These are phyloP conservation scores for Paraescarpia echinospica DNA, from an alignment of 1,140 invertebrate species.

Conservation along the genomic window DNA sequence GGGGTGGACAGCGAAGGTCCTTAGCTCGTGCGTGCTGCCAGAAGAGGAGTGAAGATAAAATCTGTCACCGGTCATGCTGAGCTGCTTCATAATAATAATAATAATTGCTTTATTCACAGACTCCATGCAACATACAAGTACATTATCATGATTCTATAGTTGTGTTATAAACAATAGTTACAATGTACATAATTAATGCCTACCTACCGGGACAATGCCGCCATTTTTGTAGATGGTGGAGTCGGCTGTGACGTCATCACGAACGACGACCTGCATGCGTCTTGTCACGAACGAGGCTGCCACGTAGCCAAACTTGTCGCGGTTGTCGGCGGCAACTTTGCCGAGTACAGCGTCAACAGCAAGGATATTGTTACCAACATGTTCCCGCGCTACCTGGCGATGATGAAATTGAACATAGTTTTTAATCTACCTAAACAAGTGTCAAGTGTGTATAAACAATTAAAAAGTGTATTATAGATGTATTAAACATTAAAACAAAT, in stretches of 20 bases:
- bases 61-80: too few relatives aligned
- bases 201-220: background rate
- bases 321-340: background rate
- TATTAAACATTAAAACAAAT: too few relatives aligned
- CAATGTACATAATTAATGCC: too few relatives aligned
- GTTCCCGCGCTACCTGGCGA: background rate
- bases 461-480: background rate
- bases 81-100: too few relatives aligned
- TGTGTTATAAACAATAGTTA: too few relatives aligned
- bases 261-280: background rate
- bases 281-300: background rate
- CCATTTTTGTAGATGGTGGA: background rate
- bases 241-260: background rate
- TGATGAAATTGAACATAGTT: background rate
- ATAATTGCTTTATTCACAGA: too few relatives aligned
- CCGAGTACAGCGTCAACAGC: background rate
- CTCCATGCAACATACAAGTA: too few relatives aligned
- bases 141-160: too few relatives aligned
- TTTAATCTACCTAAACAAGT: background rate
- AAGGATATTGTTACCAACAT: background rate
- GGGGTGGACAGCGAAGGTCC: too few relatives aligned
- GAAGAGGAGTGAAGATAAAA: too few relatives aligned
- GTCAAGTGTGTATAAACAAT: background rate
- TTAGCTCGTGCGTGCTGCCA: too few relatives aligned
- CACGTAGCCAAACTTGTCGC: conserved; percentile 11